Evolutionary conservation across 2,888 invertebrate genomes (phyloP).

Genomic region (Helicoverpa assulta): DNA sequence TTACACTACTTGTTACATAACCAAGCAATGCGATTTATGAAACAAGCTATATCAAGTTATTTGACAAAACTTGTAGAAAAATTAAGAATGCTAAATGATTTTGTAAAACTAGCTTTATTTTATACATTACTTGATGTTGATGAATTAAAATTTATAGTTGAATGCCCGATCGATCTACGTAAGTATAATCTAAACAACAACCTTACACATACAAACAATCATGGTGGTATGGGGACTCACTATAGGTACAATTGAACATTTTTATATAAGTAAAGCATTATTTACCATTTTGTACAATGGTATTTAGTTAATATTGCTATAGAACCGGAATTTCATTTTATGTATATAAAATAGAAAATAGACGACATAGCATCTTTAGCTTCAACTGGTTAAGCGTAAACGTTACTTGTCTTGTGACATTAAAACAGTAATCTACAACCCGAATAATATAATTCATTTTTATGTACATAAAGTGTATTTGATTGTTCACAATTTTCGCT

Average conservation of each 20-base stretch:
- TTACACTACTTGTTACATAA: conserved; percentile 9
- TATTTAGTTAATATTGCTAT: conserved; percentile 18
- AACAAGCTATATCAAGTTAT: conserved; percentile 1
- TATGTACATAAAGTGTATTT: conserved; percentile 38
- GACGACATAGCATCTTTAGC: conserved; percentile 7
- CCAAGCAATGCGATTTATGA: not conserved
- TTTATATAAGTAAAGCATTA: conserved; percentile 5
- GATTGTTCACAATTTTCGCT: conserved; percentile 40
- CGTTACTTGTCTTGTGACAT: conserved; percentile 11
- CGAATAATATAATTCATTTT: conserved; percentile 37
- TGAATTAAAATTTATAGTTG: not conserved
- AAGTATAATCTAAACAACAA: conserved; percentile 18
- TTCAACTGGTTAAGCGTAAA: conserved; percentile 21
- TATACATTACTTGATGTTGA: not conserved
- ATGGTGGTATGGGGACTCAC: conserved; percentile 12
- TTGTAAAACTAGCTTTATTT: conserved; percentile 4
- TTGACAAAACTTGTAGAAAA: not conserved
- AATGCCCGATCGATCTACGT: conserved; percentile 10
- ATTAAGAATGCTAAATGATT: not conserved
- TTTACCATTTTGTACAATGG: conserved; percentile 5
- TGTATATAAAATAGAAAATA: conserved; percentile 41
- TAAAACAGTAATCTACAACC: conserved; percentile 28
- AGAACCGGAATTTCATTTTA: conserved; percentile 19
- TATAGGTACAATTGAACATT: conserved; percentile 13
- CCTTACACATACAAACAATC: conserved; percentile 11